Evolutionary conservation across 2,888 invertebrate genomes (phyloP).

Genomic region (Trissonchulus latispiculum): DNA sequence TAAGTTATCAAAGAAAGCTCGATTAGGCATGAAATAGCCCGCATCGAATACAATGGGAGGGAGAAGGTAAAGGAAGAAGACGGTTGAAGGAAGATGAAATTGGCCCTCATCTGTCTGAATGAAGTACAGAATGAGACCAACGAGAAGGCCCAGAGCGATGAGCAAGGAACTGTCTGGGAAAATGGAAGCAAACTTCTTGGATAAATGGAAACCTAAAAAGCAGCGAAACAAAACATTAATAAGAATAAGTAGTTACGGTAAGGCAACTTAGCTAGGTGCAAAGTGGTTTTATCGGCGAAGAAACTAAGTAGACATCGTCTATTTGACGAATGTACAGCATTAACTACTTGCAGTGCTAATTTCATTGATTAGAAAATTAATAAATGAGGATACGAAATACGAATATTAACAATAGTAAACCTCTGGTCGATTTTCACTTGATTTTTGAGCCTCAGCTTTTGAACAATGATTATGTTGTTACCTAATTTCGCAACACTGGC

Average conservation of each 20-base stretch:
- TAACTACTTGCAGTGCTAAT: too few species aligned
- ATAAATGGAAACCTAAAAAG: slow-evolving; percentile 73
- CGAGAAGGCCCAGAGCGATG: slow-evolving; percentile 83
- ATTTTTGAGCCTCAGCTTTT: too few species aligned
- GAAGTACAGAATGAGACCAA: slow-evolving; percentile 71
- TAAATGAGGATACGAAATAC: too few species aligned
- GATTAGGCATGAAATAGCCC: slow-evolving; percentile 98
- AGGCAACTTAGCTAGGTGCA: too few species aligned
- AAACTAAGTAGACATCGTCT: too few species aligned
- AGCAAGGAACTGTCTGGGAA: slow-evolving; percentile 95
- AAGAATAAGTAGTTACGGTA: not conserved
- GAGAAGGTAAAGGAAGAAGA: slow-evolving; percentile 92
- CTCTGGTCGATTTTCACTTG: too few species aligned
- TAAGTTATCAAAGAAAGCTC: slow-evolving; percentile 92
- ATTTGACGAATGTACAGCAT: too few species aligned
- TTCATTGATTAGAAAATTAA: too few species aligned
- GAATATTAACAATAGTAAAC: too few species aligned
- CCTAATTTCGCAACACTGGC: slow-evolving; percentile 93
- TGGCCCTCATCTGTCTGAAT: slow-evolving; percentile 36
- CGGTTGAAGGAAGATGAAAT: slow-evolving; percentile 73
- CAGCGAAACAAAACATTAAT: not conserved
- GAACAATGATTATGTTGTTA: too few species aligned
- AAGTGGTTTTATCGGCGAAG: slow-evolving; percentile 40
- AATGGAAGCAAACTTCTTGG: slow-evolving; percentile 74
- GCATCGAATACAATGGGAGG: slow-evolving; percentile 97